phyloP scores from a whole-genome alignment of 2,113 vertebrate genomes.

The Macquaria australasica region DNA sequence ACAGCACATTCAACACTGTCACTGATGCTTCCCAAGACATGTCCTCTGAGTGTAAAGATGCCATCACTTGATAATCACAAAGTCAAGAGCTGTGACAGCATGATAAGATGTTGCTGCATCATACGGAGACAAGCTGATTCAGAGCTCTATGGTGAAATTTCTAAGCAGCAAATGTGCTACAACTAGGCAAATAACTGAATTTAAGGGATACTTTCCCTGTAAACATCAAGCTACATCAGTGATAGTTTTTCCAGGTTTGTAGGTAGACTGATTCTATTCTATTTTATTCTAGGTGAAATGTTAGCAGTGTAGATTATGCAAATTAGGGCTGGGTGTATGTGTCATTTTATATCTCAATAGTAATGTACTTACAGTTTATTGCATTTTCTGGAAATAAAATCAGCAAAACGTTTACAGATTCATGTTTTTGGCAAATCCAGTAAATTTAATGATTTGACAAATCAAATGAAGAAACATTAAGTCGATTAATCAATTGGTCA shows the following conservation, averaged over 20 bases:
- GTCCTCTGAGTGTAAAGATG: constrained; percentile 5
- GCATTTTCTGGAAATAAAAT: not conserved
- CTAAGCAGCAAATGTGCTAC: not conserved
- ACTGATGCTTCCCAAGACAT: constrained; percentile 7
- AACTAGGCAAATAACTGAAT: not conserved
- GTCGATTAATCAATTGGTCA: too few relatives aligned
- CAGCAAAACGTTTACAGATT: not conserved
- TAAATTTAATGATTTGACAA: not conserved
- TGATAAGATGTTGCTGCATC: constrained; percentile 2
- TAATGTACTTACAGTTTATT: too few relatives aligned
- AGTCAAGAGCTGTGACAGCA: not conserved
- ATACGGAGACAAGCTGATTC: not conserved
- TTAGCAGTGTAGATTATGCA: not conserved
- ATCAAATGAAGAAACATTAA: not conserved
- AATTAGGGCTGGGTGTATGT: not conserved
- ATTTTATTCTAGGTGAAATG: not conserved
- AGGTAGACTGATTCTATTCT: not conserved
- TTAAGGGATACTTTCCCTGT: not conserved
- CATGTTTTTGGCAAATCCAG: not conserved
- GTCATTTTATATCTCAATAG: not conserved
- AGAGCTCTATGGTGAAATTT: not conserved
- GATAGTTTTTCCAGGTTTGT: not conserved
- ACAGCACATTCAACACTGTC: not conserved
- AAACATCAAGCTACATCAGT: not conserved
- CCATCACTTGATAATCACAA: constrained; percentile 37